These are phyloP conservation scores for Platycheirus albimanus DNA, from an alignment of 2,888 invertebrate genomes.

Conservation along the genomic window DNA sequence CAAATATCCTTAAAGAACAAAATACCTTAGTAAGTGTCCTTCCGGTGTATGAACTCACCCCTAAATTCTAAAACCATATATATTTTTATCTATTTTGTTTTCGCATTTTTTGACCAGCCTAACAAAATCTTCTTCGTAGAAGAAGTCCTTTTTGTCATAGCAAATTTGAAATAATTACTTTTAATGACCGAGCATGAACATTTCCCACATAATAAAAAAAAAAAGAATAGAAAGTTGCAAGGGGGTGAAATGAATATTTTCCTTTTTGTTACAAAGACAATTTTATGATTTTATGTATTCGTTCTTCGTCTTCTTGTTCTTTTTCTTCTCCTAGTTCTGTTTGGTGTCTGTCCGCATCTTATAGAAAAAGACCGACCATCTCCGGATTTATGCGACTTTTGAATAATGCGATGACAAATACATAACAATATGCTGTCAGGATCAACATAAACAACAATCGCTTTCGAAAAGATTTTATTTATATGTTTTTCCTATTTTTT, in stretches of 20 bases:
- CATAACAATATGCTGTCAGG: slow-evolving; percentile 38
- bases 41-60: background rate
- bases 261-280: background rate
- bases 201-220: background rate
- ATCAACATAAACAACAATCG: slow-evolving; percentile 52
- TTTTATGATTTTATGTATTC: slow-evolving; percentile 1
- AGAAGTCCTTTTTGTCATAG: slow-evolving; percentile 4
- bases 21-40: background rate
- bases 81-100: background rate
- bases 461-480: background rate
- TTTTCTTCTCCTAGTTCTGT: too few relatives aligned
- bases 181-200: slow-evolving; percentile 38
- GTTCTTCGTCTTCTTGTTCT: too few relatives aligned
- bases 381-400: slow-evolving; percentile 47
- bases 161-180: slow-evolving; percentile 46
- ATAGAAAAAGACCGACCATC: background rate
- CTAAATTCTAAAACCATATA: too few relatives aligned
- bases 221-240: background rate
- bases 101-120: background rate
- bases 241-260: background rate
- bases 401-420: slow-evolving; percentile 41
- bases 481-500: background rate
- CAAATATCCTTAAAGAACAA: background rate
- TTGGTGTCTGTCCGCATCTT: too few relatives aligned
- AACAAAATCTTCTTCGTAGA: background rate